Evolutionary conservation across 2,113 vertebrate species (phyloP).

Genomic region (Baryphthengus martii): DNA sequence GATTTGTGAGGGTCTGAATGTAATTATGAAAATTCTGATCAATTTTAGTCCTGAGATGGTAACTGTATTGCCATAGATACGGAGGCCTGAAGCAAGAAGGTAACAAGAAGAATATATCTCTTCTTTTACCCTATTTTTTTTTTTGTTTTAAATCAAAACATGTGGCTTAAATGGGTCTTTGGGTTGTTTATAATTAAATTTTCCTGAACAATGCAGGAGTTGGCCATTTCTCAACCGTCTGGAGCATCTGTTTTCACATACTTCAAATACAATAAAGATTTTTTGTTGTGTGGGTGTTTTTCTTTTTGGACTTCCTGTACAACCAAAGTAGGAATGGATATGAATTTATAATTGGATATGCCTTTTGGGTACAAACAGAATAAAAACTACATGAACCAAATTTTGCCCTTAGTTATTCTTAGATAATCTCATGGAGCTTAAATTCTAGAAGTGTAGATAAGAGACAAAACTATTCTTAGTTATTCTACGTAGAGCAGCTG

Average conservation of each 20-base stretch:
- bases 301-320: not conserved
- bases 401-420: not conserved
- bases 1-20: not conserved
- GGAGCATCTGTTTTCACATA: slow-evolving; percentile 40
- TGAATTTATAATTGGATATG: not conserved
- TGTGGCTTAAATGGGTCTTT: not conserved
- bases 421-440: not conserved
- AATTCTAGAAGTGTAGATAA: not conserved
- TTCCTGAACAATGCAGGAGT: not conserved
- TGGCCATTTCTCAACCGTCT: slow-evolving; percentile 8
- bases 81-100: not conserved
- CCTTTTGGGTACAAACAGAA: not conserved
- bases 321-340: not conserved
- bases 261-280: not conserved
- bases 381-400: not conserved
- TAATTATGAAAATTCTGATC: not conserved
- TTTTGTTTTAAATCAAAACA: not conserved
- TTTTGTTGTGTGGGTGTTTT: not conserved
- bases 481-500: not conserved
- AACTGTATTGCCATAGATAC: not conserved
- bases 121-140: not conserved
- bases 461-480: not conserved
- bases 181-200: slow-evolving; percentile 11
- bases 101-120: not conserved
- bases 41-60: not conserved